phyloP scores from a whole-genome alignment of 2,113 vertebrate genomes.

The Herpetotheres cachinnans region DNA sequence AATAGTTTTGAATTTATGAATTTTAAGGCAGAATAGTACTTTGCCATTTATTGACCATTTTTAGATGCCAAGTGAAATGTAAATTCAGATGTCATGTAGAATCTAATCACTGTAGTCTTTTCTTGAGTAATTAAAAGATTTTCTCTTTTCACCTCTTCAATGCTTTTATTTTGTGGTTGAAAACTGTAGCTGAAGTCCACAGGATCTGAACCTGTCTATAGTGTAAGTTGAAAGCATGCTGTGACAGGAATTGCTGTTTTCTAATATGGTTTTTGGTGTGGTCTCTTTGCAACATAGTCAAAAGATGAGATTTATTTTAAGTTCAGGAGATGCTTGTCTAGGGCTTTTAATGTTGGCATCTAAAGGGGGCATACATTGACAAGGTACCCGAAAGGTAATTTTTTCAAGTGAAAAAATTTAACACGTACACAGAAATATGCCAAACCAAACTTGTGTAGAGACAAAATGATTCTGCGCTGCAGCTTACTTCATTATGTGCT shows the following conservation, averaged over 20 bases:
- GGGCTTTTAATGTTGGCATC: background rate
- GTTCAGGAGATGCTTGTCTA: background rate
- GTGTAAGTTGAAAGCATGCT: background rate
- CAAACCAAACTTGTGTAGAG: background rate
- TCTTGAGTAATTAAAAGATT: background rate
- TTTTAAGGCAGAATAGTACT: background rate
- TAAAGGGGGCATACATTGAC: background rate
- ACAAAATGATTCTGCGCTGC: background rate
- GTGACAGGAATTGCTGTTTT: background rate
- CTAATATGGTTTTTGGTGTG: background rate
- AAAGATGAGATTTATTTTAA: background rate
- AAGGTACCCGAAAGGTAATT: background rate
- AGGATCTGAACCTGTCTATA: background rate
- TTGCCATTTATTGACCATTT: background rate
- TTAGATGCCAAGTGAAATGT: background rate
- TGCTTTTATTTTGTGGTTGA: background rate
- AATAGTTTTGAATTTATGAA: background rate
- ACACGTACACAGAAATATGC: background rate
- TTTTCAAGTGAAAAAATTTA: background rate
- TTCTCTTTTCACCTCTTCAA: background rate
- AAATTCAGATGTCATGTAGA: background rate
- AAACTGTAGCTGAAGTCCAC: background rate
- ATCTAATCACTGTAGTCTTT: background rate
- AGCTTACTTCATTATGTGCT: conserved; percentile 2
- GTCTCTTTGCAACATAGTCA: background rate